Conservation (phyloP, 2,888 invertebrate genomes). For the Fragum sueziense region DNA sequence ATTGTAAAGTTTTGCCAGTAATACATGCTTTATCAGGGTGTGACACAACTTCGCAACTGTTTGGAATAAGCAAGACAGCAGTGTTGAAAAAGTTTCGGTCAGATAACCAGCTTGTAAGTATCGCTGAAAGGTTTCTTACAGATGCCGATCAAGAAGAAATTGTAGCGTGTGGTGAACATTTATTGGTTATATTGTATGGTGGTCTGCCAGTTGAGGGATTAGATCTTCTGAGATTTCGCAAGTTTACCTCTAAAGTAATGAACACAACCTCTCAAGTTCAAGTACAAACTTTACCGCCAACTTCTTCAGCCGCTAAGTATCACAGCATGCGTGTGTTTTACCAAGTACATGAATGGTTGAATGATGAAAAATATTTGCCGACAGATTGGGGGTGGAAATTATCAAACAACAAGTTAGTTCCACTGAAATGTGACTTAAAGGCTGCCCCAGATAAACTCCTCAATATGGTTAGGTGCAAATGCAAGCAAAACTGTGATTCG, state of each 20-base stretch:
- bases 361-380: slow-evolving; percentile 22
- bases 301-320: slow-evolving; percentile 54
- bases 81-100: no score
- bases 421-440: slow-evolving; percentile 32
- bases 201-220: no score
- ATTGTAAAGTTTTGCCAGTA: slow-evolving; percentile 1
- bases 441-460: slow-evolving; percentile 60
- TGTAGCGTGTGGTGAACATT: no score
- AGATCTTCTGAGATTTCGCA: no score
- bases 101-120: no score
- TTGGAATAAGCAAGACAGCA: slow-evolving; percentile 30
- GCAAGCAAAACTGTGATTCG: slow-evolving; percentile 51
- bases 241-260: no score
- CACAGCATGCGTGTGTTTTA: slow-evolving; percentile 52
- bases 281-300: slow-evolving; percentile 49
- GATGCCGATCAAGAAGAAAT: no score
- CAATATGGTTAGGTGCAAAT: slow-evolving; percentile 59
- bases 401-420: slow-evolving; percentile 26
- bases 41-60: slow-evolving; percentile 11
- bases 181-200: no score
- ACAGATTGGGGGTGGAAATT: slow-evolving; percentile 60
- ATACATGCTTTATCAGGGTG: slow-evolving; percentile 20
- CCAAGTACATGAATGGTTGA: slow-evolving; percentile 55
- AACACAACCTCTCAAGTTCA: no score
- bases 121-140: no score